Conservation (phyloP, 2,888 invertebrate genomes). For the Cheilosia vulpina region DNA sequence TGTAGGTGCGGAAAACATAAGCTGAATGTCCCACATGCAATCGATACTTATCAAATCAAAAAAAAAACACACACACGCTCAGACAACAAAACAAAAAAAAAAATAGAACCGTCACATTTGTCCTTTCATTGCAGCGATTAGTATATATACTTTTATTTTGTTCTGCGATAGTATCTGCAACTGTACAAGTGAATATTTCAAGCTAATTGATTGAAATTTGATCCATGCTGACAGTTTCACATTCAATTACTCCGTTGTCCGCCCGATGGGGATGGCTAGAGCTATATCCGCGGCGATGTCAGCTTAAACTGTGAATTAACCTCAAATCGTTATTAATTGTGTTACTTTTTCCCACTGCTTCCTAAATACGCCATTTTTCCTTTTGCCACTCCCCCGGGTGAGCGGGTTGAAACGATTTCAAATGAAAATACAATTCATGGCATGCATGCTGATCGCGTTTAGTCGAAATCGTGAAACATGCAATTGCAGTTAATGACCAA, state of each 20-base stretch:
- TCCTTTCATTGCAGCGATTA: neutral
- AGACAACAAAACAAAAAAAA: too few species aligned
- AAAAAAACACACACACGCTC: neutral
- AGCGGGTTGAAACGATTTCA: slow-evolving; percentile 10
- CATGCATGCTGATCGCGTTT: slow-evolving; percentile 66
- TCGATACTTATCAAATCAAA: too few species aligned
- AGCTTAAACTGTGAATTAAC: slow-evolving; percentile 66
- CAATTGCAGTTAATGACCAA: slow-evolving; percentile 72
- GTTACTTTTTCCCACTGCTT: slow-evolving; percentile 42
- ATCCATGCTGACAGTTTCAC: slow-evolving; percentile 68
- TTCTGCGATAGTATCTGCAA: neutral
- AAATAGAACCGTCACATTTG: slow-evolving; percentile 2
- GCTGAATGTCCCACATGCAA: too few species aligned
- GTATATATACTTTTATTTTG: neutral
- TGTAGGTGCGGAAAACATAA: too few species aligned
- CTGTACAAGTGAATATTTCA: neutral
- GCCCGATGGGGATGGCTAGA: too few species aligned
- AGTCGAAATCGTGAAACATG: slow-evolving; percentile 71
- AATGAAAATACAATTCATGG: slow-evolving; percentile 42
- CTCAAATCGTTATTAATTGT: slow-evolving; percentile 71
- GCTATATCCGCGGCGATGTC: too few species aligned
- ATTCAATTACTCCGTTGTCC: slow-evolving; percentile 42
- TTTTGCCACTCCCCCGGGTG: neutral
- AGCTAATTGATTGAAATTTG: slow-evolving; percentile 67
- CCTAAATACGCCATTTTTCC: neutral